Conservation (phyloP, 1,140 invertebrate genomes). For the Ericerus pela region DNA sequence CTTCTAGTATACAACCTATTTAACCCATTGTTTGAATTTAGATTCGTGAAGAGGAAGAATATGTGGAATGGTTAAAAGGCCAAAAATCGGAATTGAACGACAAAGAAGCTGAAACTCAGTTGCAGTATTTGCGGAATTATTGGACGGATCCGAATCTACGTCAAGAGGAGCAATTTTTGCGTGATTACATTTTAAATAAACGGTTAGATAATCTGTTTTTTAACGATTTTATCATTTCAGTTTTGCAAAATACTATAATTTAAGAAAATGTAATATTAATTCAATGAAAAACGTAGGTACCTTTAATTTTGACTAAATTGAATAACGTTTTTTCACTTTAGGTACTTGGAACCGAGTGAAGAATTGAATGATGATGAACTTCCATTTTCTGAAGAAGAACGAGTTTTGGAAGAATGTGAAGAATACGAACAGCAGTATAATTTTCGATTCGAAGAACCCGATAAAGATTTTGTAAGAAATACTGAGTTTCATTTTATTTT, state of each 20-base stretch:
- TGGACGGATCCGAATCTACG: slow-evolving; percentile 72
- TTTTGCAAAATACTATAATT: background rate
- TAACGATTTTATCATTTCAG: background rate
- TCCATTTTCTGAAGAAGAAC: slow-evolving; percentile 61
- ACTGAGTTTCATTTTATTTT: background rate
- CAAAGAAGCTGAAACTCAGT: slow-evolving; percentile 42
- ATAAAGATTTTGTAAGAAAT: slow-evolving; percentile 70
- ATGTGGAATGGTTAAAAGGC: slow-evolving; percentile 68
- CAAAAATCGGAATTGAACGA: slow-evolving; percentile 48
- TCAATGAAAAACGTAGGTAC: background rate
- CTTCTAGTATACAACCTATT: background rate
- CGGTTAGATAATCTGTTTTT: slow-evolving; percentile 34
- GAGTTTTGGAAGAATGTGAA: slow-evolving; percentile 51
- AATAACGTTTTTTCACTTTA: too few relatives aligned
- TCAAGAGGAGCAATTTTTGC: slow-evolving; percentile 71
- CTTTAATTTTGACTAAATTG: too few relatives aligned
- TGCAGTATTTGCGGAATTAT: slow-evolving; percentile 62
- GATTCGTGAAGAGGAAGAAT: slow-evolving; percentile 50
- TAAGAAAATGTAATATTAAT: slow-evolving; percentile 3
- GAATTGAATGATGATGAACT: slow-evolving; percentile 43
- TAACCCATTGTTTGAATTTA: background rate
- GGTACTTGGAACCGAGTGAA: slow-evolving; percentile 47
- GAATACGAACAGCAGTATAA: slow-evolving; percentile 92
- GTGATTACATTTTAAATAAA: slow-evolving; percentile 86
- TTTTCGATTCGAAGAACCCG: slow-evolving; percentile 92